Evolutionary conservation across 1,140 invertebrate genomes (phyloP).

Genomic region (Parapsyche elsis): DNA sequence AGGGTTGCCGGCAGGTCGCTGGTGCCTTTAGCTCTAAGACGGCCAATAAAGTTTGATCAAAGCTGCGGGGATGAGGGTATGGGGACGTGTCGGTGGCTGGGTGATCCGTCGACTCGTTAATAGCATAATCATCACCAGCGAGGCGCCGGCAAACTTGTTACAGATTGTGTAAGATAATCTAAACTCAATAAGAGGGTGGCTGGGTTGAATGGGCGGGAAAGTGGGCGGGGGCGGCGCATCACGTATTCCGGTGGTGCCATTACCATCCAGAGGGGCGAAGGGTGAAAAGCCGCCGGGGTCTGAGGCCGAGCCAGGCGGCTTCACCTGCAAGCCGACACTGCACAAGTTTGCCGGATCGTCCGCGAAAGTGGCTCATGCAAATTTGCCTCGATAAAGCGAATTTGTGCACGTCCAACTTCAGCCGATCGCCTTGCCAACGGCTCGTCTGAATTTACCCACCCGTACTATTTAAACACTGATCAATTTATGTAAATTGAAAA

Average conservation of each 20-base stretch:
- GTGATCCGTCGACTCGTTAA: constrained; percentile 46
- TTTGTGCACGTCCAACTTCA: constrained; percentile 17
- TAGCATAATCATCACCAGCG: constrained; percentile 49
- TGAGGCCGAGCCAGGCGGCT: constrained; percentile 12
- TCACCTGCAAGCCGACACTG: constrained; percentile 35
- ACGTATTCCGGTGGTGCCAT: constrained; percentile 36
- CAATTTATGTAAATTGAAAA: no score
- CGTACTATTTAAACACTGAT: background rate
- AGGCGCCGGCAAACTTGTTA: constrained; percentile 48
- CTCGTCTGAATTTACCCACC: background rate
- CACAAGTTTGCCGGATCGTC: constrained; percentile 25
- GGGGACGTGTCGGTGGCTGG: background rate
- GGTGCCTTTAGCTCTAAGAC: background rate
- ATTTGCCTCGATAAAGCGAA: constrained; percentile 1
- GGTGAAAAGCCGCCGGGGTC: background rate
- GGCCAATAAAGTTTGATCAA: constrained; percentile 52
- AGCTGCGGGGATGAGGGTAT: background rate
- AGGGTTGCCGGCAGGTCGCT: background rate
- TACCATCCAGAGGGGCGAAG: background rate
- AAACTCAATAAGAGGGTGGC: constrained; percentile 50
- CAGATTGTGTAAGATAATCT: constrained; percentile 55
- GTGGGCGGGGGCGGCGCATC: constrained; percentile 19
- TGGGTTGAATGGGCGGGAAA: background rate
- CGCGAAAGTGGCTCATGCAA: constrained; percentile 18
- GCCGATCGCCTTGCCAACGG: background rate